These are phyloP conservation scores for Passerina amoena DNA, from an alignment of 2,113 vertebrate species.

Conservation along the genomic window DNA sequence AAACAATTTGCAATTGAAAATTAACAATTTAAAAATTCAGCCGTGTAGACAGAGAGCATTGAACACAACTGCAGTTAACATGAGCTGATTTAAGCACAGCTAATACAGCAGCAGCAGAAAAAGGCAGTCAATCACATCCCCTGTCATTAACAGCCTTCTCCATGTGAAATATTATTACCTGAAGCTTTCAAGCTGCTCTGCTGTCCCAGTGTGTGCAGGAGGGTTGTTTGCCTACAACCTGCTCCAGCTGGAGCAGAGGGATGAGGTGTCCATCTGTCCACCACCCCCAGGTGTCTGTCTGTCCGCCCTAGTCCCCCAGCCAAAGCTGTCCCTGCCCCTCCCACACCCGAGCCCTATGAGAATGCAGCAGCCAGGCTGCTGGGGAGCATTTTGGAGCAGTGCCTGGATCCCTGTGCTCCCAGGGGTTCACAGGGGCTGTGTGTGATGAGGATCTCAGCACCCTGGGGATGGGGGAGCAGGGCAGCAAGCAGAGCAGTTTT, in stretches of 20 bases:
- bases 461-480: accelerated
- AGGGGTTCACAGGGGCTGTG: background rate
- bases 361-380: background rate
- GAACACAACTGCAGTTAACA: constrained; percentile 3
- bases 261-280: accelerated
- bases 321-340: too few species aligned
- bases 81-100: background rate
- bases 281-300: accelerated
- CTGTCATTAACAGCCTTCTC: background rate
- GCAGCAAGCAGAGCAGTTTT: background rate
- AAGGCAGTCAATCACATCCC: background rate
- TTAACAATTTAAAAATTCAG: constrained; percentile 42
- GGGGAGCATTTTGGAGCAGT: background rate
- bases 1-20: constrained; percentile 8
- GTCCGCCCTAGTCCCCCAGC: accelerated
- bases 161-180: background rate
- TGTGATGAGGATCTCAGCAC: accelerated
- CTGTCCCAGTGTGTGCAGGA: background rate
- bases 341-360: background rate
- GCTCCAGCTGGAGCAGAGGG: background rate
- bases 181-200: background rate
- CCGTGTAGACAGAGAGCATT: background rate
- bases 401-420: background rate
- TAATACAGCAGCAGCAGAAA: background rate
- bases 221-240: background rate